A percentile compares a stretch with the other conserved stretches of the same genome.
These are phyloP conservation scores for Pantherophis guttatus DNA, from an alignment of 2,113 vertebrate genomes.

Conservation along the genomic window DNA sequence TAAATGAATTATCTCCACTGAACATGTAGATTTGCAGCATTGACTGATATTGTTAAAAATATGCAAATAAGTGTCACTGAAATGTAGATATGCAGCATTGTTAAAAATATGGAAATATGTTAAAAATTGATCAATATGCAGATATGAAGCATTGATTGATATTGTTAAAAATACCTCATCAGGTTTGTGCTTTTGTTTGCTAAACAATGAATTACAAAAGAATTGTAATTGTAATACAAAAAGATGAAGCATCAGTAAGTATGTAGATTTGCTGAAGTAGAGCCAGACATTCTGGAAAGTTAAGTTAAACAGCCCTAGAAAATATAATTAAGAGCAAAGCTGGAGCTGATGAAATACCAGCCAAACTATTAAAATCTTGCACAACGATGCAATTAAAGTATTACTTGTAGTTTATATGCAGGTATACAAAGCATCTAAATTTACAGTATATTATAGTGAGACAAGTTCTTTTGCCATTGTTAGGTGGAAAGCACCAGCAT, in stretches of 20 bases:
- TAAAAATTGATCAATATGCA: background rate
- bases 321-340: background rate
- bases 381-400: background rate
- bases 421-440: background rate
- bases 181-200: background rate
- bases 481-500: background rate
- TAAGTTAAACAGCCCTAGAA: background rate
- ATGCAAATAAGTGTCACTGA: background rate
- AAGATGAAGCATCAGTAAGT: background rate
- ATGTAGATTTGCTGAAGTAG: background rate
- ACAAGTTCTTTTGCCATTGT: background rate
- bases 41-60: background rate
- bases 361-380: background rate
- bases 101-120: background rate
- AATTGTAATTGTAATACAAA: background rate
- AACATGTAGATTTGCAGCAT: background rate
- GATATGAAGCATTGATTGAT: background rate
- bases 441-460: background rate
- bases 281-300: background rate
- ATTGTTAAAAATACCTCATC: background rate
- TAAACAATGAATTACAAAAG: background rate
- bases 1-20: background rate
- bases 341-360: background rate
- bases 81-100: slow-evolving; percentile 2
- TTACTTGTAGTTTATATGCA: background rate